A percentile compares a stretch with the other conserved stretches of the same genome.
phyloP scores from a whole-genome alignment of 2,113 vertebrate species.

The Xiphophorus hellerii region DNA sequence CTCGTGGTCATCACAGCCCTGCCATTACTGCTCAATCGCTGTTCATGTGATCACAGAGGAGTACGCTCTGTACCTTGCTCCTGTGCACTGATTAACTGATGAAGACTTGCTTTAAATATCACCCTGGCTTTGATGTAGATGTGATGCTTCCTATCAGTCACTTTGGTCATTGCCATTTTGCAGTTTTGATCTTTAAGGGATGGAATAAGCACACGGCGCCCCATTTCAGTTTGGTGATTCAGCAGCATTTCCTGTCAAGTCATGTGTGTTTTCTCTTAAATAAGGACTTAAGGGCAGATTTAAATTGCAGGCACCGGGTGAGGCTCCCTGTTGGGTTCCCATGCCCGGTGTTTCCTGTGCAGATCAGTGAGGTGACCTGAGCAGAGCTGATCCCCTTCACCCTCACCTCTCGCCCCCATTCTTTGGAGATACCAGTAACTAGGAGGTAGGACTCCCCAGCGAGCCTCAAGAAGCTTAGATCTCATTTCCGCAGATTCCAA shows the following conservation, averaged over 20 bases:
- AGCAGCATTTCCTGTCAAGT: neutral
- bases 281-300: conserved; percentile 42
- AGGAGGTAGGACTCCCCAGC: conserved; percentile 53
- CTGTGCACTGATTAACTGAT: conserved; percentile 22
- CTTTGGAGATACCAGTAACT: conserved; percentile 51
- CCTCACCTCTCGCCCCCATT: conserved; percentile 47
- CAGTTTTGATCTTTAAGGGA: neutral
- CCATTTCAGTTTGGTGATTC: neutral
- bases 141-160: conserved; percentile 4
- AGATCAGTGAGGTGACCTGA: conserved; percentile 67
- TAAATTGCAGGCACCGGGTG: conserved; percentile 22
- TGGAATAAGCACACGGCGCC: neutral
- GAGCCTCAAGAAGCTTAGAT: conserved; percentile 44
- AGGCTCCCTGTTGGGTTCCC: conserved; percentile 64
- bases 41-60: conserved; percentile 8
- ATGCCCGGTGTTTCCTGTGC: conserved; percentile 70
- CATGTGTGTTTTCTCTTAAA: conserved; percentile 15
- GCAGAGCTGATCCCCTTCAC: conserved; percentile 67
- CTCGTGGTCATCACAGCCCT: conserved; percentile 14
- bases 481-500: conserved; percentile 51
- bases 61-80: conserved; percentile 30
- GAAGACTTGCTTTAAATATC: neutral
- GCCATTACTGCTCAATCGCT: conserved; percentile 14
- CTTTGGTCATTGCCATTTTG: conserved; percentile 16
- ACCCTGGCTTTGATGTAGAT: conserved; percentile 1